Evolutionary conservation across 2,888 invertebrate species (phyloP).

Genomic region (Eulithis prunata): DNA sequence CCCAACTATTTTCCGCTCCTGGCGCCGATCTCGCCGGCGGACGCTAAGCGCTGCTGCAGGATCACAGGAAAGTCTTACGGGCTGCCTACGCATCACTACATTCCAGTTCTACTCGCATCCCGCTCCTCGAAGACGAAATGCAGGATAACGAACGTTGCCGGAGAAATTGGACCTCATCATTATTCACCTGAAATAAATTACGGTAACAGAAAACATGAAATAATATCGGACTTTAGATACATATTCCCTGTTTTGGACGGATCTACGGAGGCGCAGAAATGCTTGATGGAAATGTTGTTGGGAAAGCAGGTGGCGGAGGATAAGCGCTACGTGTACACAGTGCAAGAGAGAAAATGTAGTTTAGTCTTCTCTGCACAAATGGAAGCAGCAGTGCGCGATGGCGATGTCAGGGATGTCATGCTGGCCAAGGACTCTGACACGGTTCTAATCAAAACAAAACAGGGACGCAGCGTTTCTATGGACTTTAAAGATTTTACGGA

Average conservation of each 20-base stretch:
- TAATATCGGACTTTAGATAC: constrained; percentile 89
- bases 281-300: constrained; percentile 85
- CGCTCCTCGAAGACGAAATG: constrained; percentile 82
- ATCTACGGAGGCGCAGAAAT: constrained; percentile 86
- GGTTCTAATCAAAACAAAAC: constrained; percentile 88
- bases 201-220: constrained; percentile 87
- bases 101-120: constrained; percentile 87
- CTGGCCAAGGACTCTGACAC: constrained; percentile 90
- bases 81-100: constrained; percentile 90
- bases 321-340: constrained; percentile 89
- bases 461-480: constrained; percentile 90
- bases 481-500: constrained; percentile 86
- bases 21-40: constrained; percentile 92
- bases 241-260: constrained; percentile 89
- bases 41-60: constrained; percentile 90
- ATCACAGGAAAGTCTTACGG: constrained; percentile 92
- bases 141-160: constrained; percentile 86
- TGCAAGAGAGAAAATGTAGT: constrained; percentile 89
- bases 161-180: constrained; percentile 86
- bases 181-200: constrained; percentile 85
- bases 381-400: constrained; percentile 90
- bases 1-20: constrained; percentile 93
- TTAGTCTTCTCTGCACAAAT: constrained; percentile 89
- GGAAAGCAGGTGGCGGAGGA: constrained; percentile 84
- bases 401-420: constrained; percentile 91